Percentiles rank a stretch among this genome's conserved stretches.
These are phyloP conservation scores for Pseudorasbora parva DNA, from an alignment of 2,113 vertebrate genomes.

Conservation along the genomic window DNA sequence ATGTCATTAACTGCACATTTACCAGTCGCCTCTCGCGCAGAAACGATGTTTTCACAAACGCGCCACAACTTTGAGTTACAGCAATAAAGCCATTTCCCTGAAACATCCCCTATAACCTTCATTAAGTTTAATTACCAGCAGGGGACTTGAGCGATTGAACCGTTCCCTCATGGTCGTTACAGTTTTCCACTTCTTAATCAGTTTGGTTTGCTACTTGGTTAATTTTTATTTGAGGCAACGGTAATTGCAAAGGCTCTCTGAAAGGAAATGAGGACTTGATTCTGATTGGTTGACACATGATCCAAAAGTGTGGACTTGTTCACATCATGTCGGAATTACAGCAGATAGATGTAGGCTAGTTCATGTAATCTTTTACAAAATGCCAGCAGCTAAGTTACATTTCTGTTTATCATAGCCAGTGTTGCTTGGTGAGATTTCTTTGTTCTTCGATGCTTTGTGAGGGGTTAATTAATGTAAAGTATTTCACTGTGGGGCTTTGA, in stretches of 20 bases:
- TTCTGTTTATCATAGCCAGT: not conserved
- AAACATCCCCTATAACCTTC: slow-evolving; percentile 7
- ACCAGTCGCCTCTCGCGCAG: slow-evolving; percentile 9
- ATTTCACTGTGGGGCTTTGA: not conserved
- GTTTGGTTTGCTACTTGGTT: not conserved
- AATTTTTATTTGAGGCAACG: not conserved
- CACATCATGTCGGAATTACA: not conserved
- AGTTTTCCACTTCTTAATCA: slow-evolving; percentile 15
- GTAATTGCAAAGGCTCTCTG: not conserved
- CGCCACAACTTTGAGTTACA: not conserved
- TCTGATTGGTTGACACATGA: too few relatives aligned
- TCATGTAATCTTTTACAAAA: not conserved
- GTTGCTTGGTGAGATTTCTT: not conserved
- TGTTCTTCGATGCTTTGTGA: not conserved
- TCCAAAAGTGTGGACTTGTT: not conserved
- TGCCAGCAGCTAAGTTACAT: not conserved
- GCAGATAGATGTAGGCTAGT: not conserved
- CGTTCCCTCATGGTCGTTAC: not conserved
- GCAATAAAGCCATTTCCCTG: slow-evolving; percentile 3
- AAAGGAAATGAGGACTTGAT: not conserved
- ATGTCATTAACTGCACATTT: slow-evolving; percentile 26
- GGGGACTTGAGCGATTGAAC: not conserved
- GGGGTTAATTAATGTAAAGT: not conserved
- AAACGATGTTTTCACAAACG: slow-evolving; percentile 31
- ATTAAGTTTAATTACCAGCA: slow-evolving; percentile 27